These are phyloP conservation scores for Catharus ustulatus DNA, from an alignment of 2,797 vertebrate species.

Conservation along the genomic window DNA sequence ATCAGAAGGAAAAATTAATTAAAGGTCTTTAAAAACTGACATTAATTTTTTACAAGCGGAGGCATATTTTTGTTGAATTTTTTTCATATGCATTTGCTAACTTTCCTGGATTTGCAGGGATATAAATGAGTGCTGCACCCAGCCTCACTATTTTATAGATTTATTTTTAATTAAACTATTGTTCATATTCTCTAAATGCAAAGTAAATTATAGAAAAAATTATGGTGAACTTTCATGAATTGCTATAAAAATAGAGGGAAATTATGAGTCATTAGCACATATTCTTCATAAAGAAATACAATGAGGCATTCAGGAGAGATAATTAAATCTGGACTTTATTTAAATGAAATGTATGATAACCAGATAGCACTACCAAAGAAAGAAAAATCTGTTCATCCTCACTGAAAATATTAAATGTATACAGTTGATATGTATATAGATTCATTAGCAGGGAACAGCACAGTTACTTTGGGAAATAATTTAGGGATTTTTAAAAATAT, in stretches of 20 bases:
- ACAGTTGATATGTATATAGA: background rate
- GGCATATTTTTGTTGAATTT: background rate
- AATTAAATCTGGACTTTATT: slow-evolving; percentile 27
- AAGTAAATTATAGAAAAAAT: background rate
- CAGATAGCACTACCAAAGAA: background rate
- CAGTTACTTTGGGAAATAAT: background rate
- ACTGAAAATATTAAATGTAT: background rate
- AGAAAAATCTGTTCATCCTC: background rate
- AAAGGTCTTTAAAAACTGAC: background rate
- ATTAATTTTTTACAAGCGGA: background rate
- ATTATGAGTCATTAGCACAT: background rate
- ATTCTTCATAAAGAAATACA: background rate
- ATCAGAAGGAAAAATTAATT: background rate
- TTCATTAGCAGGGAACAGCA: background rate
- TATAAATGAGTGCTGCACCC: background rate
- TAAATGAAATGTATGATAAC: background rate
- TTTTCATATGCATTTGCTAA: background rate
- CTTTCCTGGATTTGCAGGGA: background rate
- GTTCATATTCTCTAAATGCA: background rate
- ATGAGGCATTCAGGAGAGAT: background rate
- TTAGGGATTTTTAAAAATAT: background rate
- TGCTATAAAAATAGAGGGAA: slow-evolving; percentile 2
- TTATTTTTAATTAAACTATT: background rate
- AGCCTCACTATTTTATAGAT: background rate
- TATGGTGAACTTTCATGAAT: background rate